phyloP scores from a whole-genome alignment of 2,888 invertebrate genomes.

The Amblyjoppa proteus region DNA sequence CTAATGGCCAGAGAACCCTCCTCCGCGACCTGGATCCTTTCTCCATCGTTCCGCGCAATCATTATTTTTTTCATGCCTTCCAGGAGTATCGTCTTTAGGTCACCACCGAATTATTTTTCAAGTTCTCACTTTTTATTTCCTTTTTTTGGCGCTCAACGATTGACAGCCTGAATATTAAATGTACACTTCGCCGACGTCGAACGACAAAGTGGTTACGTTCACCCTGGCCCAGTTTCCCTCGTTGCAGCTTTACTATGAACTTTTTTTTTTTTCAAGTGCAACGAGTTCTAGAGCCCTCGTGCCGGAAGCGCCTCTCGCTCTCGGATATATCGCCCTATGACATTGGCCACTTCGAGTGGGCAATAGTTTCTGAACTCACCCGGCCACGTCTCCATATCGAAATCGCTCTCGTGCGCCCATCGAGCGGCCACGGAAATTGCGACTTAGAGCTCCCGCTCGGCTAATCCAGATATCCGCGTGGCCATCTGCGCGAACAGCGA shows the following conservation, averaged over 20 bases:
- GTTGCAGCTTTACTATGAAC: slow-evolving; percentile 31
- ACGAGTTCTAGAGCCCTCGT: slow-evolving; percentile 2
- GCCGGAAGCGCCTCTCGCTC: slow-evolving; percentile 43
- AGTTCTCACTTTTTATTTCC: not conserved
- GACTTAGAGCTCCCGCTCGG: slow-evolving; percentile 11
- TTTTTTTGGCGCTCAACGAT: slow-evolving; percentile 42
- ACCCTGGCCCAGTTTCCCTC: slow-evolving; percentile 43
- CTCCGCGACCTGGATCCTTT: slow-evolving; percentile 15
- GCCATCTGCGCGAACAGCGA: slow-evolving; percentile 15
- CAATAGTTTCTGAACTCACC: slow-evolving; percentile 36
- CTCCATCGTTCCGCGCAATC: slow-evolving; percentile 35
- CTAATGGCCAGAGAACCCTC: not conserved
- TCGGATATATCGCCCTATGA: slow-evolving; percentile 46
- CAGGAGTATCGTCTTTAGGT: slow-evolving; percentile 30
- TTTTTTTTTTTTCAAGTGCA: slow-evolving; percentile 43
- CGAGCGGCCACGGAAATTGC: slow-evolving; percentile 45
- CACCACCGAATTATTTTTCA: slow-evolving; percentile 12
- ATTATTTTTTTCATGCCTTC: slow-evolving; percentile 45
- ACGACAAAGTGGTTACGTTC: not conserved
- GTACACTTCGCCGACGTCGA: not conserved
- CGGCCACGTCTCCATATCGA: slow-evolving; percentile 30
- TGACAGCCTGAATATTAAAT: slow-evolving; percentile 56
- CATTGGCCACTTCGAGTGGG: slow-evolving; percentile 59
- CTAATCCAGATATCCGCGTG: slow-evolving; percentile 27
- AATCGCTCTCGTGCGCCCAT: slow-evolving; percentile 24